These are phyloP conservation scores for Solea solea DNA, from an alignment of 2,113 vertebrate genomes.

Conservation along the genomic window DNA sequence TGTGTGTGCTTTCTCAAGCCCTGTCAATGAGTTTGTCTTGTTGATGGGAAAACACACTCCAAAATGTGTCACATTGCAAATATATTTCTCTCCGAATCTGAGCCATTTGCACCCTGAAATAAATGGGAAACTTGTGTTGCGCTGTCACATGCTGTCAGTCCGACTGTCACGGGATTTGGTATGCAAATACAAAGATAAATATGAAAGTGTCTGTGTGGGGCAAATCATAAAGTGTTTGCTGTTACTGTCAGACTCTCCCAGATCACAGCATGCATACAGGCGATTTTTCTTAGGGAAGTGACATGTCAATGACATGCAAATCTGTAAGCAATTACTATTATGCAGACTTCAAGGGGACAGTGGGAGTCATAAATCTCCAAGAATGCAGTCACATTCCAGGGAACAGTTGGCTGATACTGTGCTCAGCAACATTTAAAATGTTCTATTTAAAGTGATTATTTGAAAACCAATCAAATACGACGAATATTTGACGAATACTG, in stretches of 20 bases:
- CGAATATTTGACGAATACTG: not conserved
- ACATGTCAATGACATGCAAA: constrained; percentile 50
- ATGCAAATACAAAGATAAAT: constrained; percentile 47
- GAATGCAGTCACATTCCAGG: constrained; percentile 8
- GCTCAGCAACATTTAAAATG: constrained; percentile 17
- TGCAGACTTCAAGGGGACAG: constrained; percentile 48
- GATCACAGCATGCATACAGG: constrained; percentile 41
- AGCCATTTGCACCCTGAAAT: constrained; percentile 8
- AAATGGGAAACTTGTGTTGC: constrained; percentile 18
- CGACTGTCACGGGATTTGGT: constrained; percentile 7
- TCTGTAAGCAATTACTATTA: constrained; percentile 58
- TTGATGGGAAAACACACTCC: constrained; percentile 10
- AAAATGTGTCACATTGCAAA: not conserved
- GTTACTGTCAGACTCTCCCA: constrained; percentile 51
- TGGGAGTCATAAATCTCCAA: constrained; percentile 32
- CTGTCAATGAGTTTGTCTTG: constrained; percentile 19
- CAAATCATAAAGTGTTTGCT: constrained; percentile 55
- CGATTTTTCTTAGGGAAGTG: constrained; percentile 51
- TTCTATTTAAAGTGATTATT: constrained; percentile 33
- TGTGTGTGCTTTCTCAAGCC: not conserved
- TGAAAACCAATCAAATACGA: constrained; percentile 7
- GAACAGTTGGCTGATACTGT: constrained; percentile 12
- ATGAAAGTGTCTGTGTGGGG: constrained; percentile 32
- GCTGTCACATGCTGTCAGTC: constrained; percentile 53
- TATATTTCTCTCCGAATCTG: constrained; percentile 35